Base-by-base conservation (phyloP, 2,113 vertebrate species). In the Chlorodrepanis virens region DNA sequence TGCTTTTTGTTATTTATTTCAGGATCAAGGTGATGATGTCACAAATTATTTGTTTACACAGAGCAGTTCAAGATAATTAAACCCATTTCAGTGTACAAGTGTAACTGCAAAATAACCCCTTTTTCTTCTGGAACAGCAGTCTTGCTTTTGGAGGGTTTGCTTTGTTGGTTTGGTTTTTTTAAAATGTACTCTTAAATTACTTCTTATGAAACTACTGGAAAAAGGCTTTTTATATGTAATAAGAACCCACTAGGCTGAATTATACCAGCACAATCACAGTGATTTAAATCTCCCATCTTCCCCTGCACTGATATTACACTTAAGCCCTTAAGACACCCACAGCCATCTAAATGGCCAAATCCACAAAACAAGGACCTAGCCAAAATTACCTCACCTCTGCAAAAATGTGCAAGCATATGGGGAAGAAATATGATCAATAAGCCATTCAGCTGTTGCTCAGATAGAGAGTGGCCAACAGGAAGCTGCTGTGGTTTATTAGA, bases 351-450 rank as follows among this genome's bases (percentile, higher is more conserved):
- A 91, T 59, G 87, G 80, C 71, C 94, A 91, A 91, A 91, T 45
- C 78, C 78, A 90, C 78, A 85, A 49, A 93, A 89, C 74, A 64
- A 94, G 69, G 8, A 76, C 33, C 78, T 22, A 78, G 70, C 57
- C 84, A 87, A 54, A 87, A 95, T 85, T 89, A 94, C 89, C 81
- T 91, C 89, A 87, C 16, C 87, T 77, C 78, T 4, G 0, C 42
- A 94, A 94, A 93, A 94, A 87, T 6, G 61, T 35, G 61, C 67
- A 89, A 53, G 77, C 89, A 64, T 82, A 87, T 76, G 74, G 87
- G 74, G 49, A 79, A 84, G 83, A 91, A 89, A 93, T 57, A 82
- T 20, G 84, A 96, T 96, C 95, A 95, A 96, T 94, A 96, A 91
- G 37, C 37, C 78, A 96, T 65, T 82, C 69, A 65, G 61, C 53